Conservation (phyloP, 2,888 invertebrate species). For the Volucella inanis region DNA sequence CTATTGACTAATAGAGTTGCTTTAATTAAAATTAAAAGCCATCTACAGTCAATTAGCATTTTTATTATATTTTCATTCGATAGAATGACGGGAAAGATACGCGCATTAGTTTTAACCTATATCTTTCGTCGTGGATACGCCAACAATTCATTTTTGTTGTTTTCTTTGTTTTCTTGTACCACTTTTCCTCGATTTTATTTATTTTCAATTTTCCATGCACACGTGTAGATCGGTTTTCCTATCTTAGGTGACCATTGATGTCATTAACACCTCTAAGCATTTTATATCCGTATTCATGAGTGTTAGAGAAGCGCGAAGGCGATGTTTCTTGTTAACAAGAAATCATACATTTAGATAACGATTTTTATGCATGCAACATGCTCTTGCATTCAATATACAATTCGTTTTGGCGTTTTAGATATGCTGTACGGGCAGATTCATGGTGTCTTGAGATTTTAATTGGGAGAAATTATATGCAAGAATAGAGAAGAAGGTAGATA, state of each 20-base stretch:
- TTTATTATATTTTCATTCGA: conserved; percentile 46
- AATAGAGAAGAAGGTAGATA: too few relatives aligned
- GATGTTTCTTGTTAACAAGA: conserved; percentile 41
- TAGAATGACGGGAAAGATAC: conserved; percentile 26
- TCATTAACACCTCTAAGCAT: conserved; percentile 42
- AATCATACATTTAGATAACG: conserved; percentile 1
- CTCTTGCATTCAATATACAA: conserved; percentile 1
- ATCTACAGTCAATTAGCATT: conserved; percentile 49
- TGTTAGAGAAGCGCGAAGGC: background rate
- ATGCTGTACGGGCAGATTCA: too few relatives aligned
- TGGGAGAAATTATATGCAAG: conserved; percentile 22
- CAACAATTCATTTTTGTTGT: conserved; percentile 13
- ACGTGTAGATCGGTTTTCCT: background rate
- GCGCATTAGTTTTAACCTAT: background rate
- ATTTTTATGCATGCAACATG: conserved; percentile 8
- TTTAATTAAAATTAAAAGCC: conserved; percentile 49
- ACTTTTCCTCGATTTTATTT: too few relatives aligned
- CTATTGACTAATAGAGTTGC: too few relatives aligned
- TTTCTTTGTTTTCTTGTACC: conserved; percentile 2
- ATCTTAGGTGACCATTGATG: conserved; percentile 24
- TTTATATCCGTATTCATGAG: conserved; percentile 61
- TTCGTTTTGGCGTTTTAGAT: background rate
- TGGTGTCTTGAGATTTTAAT: conserved; percentile 43
- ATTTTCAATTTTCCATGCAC: background rate
- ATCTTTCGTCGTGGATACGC: too few relatives aligned